Base-by-base conservation (phyloP, 2,888 invertebrate species). In the Leptogaster cylindrica region DNA sequence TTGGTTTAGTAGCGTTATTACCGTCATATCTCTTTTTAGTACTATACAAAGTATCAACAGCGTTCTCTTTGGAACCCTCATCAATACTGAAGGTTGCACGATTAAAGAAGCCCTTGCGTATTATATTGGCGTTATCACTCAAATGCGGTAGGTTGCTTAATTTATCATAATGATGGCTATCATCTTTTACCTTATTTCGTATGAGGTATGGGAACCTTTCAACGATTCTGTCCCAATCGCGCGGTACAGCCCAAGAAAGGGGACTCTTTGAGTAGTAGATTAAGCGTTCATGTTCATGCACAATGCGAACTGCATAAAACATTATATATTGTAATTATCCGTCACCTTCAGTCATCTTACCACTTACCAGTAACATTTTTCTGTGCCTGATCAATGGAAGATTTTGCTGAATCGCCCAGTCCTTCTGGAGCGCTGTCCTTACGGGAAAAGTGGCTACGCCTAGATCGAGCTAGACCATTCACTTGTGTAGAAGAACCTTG, bases 371-470 rank as follows among this genome's bases (percentile, higher is more conserved):
- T 65, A 67, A 74, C 65, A 52, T 50, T 23, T 65, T 70, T 68
- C 52, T 67, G 39, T 23, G 44, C 7, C 7, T 39, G n/a, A 4
- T 69, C 68, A 23, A 58, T 66, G 7, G 33, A 36, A 31, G 31
- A 52, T 46, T 64, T 75, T 67, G 70, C 74, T 66, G 71, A 36
- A 52, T 68, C 70, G 48, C 55, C 67, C 67, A 63, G 23, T 39
- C 73, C 72, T 70, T 81, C 81, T 12, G 81, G 78, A 23, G 79
- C 77, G 7, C 79, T 79, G 70, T 81, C 81, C 73, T 81, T 81
- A 31, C 80, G 79, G 18, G 81, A 81, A 69, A 81, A 81, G 70
- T 81, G 81, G 73, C 81, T 81, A 70, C 81, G 77, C 23, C 81
- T 77, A 2, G 81, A 81, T 65, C 81, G 77, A 20, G 79, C 77